Evolutionary conservation across 2,797 vertebrate genomes (phyloP).

Genomic region (Picus viridis): DNA sequence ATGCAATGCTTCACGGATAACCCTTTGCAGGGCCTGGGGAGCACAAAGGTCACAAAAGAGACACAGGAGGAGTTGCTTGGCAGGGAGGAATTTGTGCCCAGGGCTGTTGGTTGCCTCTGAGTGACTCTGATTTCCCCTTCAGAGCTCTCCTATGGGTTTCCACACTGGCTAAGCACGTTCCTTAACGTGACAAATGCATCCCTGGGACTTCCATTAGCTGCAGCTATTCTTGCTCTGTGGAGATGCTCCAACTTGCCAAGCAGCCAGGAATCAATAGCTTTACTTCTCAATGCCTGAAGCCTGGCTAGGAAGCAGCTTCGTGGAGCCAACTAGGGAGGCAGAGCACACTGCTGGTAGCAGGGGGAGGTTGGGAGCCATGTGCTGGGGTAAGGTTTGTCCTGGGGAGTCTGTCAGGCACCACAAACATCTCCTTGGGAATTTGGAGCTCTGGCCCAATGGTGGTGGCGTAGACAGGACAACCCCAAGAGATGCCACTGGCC

Average conservation of each 20-base stretch:
- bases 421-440: background rate
- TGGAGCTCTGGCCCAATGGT: no score
- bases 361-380: background rate
- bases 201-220: background rate
- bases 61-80: background rate
- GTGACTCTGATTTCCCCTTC: background rate
- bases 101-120: background rate
- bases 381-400: background rate
- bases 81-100: background rate
- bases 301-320: background rate
- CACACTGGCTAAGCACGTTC: background rate
- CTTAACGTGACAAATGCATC: background rate
- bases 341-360: fast-evolving
- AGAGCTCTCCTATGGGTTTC: background rate
- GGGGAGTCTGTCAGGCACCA: background rate
- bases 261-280: background rate
- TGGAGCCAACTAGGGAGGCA: background rate
- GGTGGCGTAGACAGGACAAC: background rate
- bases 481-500: no score
- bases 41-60: background rate
- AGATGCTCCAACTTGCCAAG: background rate
- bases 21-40: background rate
- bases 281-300: background rate
- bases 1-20: background rate
- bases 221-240: background rate